These are phyloP conservation scores for Cyclopterus lumpus DNA, from an alignment of 2,797 vertebrate genomes.

Conservation along the genomic window DNA sequence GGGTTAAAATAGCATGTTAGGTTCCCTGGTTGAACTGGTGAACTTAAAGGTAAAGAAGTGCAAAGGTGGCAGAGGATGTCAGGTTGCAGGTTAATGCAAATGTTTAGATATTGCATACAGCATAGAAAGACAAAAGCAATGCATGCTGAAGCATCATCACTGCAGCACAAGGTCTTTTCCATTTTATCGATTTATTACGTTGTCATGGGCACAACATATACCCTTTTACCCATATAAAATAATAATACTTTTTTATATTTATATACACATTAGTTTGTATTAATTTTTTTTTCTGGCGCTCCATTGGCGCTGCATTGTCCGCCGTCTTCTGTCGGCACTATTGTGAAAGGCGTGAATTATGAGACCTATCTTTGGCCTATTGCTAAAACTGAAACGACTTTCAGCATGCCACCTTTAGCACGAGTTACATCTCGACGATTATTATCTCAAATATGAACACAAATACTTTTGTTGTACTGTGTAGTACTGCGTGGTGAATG, in stretches of 20 bases:
- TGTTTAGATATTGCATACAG: conserved; percentile 2
- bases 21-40: conserved; percentile 16
- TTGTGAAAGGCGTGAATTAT: conserved; percentile 44
- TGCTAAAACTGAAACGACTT: conserved; percentile 35
- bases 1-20: conserved; percentile 62
- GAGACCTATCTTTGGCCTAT: conserved; percentile 22
- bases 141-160: background rate
- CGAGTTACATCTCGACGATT: conserved; percentile 1
- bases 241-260: too few species aligned
- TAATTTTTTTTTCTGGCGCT: background rate
- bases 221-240: background rate
- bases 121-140: conserved; percentile 1
- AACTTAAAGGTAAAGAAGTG: conserved; percentile 51
- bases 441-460: conserved; percentile 32
- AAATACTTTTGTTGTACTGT: conserved; percentile 26
- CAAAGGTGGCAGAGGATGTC: conserved; percentile 35
- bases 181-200: background rate
- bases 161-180: background rate
- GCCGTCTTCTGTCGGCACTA: background rate
- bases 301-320: conserved; percentile 2
- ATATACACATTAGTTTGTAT: too few species aligned
- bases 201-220: background rate
- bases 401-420: conserved; percentile 19
- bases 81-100: conserved; percentile 12
- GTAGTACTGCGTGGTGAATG: background rate